These are phyloP conservation scores for Sylvietta virens DNA, from an alignment of 2,113 vertebrate genomes.

Conservation along the genomic window DNA sequence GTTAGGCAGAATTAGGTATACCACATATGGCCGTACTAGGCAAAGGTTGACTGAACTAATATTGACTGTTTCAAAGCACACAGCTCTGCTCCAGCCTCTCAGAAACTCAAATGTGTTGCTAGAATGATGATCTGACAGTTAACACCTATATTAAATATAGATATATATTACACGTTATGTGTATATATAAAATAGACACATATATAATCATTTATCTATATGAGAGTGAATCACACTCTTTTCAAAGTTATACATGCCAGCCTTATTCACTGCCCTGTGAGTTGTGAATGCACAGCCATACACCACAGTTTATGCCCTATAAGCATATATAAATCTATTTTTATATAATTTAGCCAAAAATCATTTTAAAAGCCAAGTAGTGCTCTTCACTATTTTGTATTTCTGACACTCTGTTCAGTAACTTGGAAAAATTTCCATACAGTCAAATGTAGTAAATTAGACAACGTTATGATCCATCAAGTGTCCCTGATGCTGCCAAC, in stretches of 20 bases:
- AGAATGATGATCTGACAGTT: not conserved
- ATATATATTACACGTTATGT: not conserved
- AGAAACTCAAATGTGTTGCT: not conserved
- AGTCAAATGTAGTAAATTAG: not conserved
- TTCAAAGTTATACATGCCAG: not conserved
- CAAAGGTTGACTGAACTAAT: conserved; percentile 21
- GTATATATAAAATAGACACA: not conserved
- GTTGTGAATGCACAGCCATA: not conserved
- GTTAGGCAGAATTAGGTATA: conserved; percentile 69
- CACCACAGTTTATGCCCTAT: not conserved
- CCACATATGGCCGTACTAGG: conserved; percentile 59
- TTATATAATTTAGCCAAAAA: too few relatives aligned
- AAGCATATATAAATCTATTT: not conserved
- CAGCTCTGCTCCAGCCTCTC: not conserved
- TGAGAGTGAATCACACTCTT: not conserved
- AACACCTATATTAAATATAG: not conserved
- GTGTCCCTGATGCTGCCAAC: not conserved
- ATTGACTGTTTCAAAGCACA: not conserved
- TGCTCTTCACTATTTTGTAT: not conserved
- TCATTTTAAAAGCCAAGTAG: not conserved
- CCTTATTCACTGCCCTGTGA: not conserved
- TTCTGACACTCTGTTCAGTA: not conserved
- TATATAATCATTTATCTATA: not conserved
- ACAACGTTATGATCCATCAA: not conserved
- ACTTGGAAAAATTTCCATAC: not conserved